Conservation (phyloP, 2,113 vertebrate species). For the Sylvia atricapilla region DNA sequence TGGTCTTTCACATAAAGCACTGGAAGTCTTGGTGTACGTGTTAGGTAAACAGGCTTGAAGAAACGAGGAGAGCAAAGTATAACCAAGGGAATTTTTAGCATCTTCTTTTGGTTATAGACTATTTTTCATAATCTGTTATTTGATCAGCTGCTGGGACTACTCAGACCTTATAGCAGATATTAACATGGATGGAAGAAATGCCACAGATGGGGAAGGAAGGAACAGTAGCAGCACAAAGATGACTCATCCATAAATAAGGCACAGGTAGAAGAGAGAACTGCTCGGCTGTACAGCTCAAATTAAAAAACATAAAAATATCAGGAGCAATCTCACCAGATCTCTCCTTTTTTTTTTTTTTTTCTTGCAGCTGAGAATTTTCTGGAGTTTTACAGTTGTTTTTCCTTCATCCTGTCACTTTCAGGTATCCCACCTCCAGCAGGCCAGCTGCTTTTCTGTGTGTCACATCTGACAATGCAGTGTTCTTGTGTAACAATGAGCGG, state of each 20-base stretch:
- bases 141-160: not conserved
- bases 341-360: not conserved
- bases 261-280: not conserved
- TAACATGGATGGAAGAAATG: not conserved
- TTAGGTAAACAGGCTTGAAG: not conserved
- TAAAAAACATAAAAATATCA: not conserved
- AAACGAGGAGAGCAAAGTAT: not conserved
- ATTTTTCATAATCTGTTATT: not conserved
- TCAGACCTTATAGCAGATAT: not conserved
- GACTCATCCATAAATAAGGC: not conserved
- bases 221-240: not conserved
- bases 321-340: not conserved
- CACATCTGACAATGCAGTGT: not conserved
- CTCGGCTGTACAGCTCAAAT: not conserved
- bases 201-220: not conserved
- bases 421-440: not conserved
- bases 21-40: not conserved
- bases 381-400: not conserved
- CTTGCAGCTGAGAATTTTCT: not conserved
- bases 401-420: not conserved
- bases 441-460: not conserved
- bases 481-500: accelerated
- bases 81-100: not conserved
- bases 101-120: not conserved
- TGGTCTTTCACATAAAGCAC: not conserved